Percentiles rank a stretch among this genome's conserved stretches.
Conservation (phyloP, 2,797 vertebrate genomes). For the Staurois parvus region DNA sequence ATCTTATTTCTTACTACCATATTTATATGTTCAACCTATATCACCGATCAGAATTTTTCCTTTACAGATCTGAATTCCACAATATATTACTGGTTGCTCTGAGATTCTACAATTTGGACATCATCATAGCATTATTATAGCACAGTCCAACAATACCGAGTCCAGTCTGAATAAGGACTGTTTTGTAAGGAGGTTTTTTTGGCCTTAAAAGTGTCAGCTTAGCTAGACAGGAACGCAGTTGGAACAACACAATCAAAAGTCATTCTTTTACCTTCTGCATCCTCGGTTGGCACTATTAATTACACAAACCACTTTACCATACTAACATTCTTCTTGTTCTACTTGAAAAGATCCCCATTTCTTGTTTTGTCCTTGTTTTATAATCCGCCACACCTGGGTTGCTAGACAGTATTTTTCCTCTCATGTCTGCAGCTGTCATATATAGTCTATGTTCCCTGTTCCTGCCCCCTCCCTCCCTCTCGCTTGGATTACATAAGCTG, state of each 20-base stretch:
- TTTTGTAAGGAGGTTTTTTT: neutral
- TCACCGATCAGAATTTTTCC: too few species aligned
- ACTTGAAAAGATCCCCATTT: neutral
- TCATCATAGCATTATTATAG: too few species aligned
- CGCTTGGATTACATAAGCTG: slow-evolving; percentile 49
- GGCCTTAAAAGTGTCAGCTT: neutral
- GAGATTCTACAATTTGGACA: too few species aligned
- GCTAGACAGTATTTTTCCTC: slow-evolving; percentile 32
- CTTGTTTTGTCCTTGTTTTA: slow-evolving; percentile 24
- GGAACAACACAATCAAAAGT: slow-evolving; percentile 9
- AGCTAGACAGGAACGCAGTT: slow-evolving; percentile 1
- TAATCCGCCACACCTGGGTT: slow-evolving; percentile 41
- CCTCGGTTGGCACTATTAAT: slow-evolving; percentile 4
- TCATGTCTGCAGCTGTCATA: slow-evolving; percentile 8
- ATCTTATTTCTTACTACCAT: too few species aligned
- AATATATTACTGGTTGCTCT: too few species aligned
- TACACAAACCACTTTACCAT: slow-evolving; percentile 26
- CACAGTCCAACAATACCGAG: too few species aligned
- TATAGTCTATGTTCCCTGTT: neutral
- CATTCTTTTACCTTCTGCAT: slow-evolving; percentile 23
- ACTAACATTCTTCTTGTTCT: slow-evolving; percentile 2
- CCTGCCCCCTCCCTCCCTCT: slow-evolving; percentile 22
- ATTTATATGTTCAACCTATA: too few species aligned
- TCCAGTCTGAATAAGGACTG: neutral
- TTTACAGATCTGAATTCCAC: too few species aligned